Evolutionary conservation across 1,140 invertebrate genomes (phyloP), one percentile per base, ranked within the genome.

Genomic region (Polypedilum pembai): DNA sequence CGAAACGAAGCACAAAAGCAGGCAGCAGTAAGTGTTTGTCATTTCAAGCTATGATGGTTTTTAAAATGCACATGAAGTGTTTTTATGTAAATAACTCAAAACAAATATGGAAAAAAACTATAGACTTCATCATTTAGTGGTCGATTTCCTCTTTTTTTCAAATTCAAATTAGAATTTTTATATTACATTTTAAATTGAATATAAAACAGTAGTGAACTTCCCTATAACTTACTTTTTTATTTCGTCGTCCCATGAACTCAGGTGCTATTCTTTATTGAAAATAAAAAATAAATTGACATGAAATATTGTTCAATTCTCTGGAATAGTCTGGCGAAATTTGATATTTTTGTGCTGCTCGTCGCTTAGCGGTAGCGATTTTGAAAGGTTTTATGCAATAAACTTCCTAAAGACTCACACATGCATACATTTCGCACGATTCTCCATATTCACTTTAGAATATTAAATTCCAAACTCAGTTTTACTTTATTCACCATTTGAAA

Each of bases 251-350:
- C 12, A 56, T 56, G n/a, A 56, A 15, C 45, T 56, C 45, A 56
- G 45, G 45, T 56, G 45, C 45, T n/a, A 3, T 56, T 56, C n/a
- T 56, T 56, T 12, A 56, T 12, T 56, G 45, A 56, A 56, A n/a
- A 33, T 33, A 33, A 12, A 56, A 12, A 56, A 56, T 56, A 56
- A 56, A 56, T 56, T 56, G 45, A 56, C 45, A 56, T 56, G 45
- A 56, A 56, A 56, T 56, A 56, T 56, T 56, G 45, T 56, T 56
- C n/a, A 56, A 56, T 56, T 56, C 45, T 56, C n/a, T 56, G 45
- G 45, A 56, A 56, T 56, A 56, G 45, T 56, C 45, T 56, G 45
- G 45, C 45, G 45, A 56, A 56, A 56, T 56, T 56, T 56, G 45
- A 56, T 56, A 56, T 56, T 56, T 56, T 56, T 56, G n/a, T 56